A percentile compares a stretch with the other conserved stretches of the same genome.
These are phyloP conservation scores for Parauchenoglanis punctatus DNA, from an alignment of 2,797 vertebrate genomes.

Conservation along the genomic window DNA sequence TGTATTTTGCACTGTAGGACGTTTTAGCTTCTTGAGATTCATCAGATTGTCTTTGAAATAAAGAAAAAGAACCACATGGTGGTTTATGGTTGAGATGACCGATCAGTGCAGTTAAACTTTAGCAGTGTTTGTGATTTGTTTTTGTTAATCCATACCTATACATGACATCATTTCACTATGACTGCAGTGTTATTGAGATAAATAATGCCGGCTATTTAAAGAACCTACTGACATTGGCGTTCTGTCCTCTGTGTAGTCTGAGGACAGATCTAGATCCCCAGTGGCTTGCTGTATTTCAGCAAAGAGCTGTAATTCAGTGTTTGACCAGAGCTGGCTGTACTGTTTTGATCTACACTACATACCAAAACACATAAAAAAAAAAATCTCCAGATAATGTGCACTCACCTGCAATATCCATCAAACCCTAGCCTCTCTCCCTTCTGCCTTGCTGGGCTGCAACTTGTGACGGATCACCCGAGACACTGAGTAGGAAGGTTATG, in stretches of 20 bases:
- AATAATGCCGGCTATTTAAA: background rate
- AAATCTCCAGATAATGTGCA: background rate
- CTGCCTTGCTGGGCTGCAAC: conserved; percentile 10
- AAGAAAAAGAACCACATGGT: background rate
- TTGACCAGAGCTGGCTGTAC: conserved; percentile 12
- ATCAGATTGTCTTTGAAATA: background rate
- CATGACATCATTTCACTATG: background rate
- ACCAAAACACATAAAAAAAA: conserved; percentile 13
- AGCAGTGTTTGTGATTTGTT: background rate
- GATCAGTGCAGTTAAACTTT: background rate
- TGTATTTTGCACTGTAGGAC: background rate
- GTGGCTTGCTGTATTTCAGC: conserved; percentile 15
- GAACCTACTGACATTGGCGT: conserved; percentile 27
- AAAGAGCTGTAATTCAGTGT: conserved; percentile 10
- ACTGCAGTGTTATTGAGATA: background rate
- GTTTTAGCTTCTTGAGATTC: background rate
- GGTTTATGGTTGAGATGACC: background rate
- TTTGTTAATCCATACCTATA: background rate
- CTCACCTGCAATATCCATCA: conserved; percentile 28
- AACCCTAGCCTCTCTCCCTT: conserved; percentile 6
- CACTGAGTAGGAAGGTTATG: conserved; percentile 48
- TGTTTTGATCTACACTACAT: conserved; percentile 11
- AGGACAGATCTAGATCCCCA: conserved; percentile 23
- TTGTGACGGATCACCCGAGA: conserved; percentile 31
- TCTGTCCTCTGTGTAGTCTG: conserved; percentile 29